Conservation (phyloP, 1,140 invertebrate species). For the Arion vulgaris region DNA sequence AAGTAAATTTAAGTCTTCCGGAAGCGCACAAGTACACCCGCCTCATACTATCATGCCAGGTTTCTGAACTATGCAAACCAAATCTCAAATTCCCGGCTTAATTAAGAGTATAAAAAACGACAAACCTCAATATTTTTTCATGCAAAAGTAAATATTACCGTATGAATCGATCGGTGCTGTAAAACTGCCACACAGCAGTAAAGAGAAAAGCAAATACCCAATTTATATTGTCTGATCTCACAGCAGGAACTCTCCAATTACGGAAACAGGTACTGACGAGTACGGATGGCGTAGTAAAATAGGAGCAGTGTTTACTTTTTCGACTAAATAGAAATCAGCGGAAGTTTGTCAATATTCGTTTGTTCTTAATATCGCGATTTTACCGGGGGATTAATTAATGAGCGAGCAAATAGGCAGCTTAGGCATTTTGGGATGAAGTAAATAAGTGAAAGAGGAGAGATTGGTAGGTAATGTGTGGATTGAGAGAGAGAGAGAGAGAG, state of each 20-base stretch:
- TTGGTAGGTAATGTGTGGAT: not conserved
- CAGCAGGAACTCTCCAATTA: not conserved
- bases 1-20: too few relatives aligned
- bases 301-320: not conserved
- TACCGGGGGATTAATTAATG: not conserved
- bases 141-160: not conserved
- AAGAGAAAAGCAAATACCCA: not conserved
- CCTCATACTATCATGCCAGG: too few relatives aligned
- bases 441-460: not conserved
- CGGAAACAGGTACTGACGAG: not conserved
- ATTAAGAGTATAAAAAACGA: not conserved
- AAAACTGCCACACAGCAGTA: not conserved
- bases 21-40: too few relatives aligned
- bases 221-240: conserved; percentile 13
- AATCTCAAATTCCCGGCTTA: not conserved
- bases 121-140: not conserved
- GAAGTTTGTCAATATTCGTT: conserved; percentile 8
- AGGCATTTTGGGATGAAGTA: not conserved
- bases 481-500: not conserved
- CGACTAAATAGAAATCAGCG: not conserved
- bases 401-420: not conserved
- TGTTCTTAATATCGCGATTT: not conserved
- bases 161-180: conserved; percentile 12
- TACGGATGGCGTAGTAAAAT: not conserved
- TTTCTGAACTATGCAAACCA: not conserved